Evolutionary conservation across 2,113 vertebrate genomes (phyloP), one percentile per base, ranked within the genome.

Genomic region (Dolichallabes microphthalmus): DNA sequence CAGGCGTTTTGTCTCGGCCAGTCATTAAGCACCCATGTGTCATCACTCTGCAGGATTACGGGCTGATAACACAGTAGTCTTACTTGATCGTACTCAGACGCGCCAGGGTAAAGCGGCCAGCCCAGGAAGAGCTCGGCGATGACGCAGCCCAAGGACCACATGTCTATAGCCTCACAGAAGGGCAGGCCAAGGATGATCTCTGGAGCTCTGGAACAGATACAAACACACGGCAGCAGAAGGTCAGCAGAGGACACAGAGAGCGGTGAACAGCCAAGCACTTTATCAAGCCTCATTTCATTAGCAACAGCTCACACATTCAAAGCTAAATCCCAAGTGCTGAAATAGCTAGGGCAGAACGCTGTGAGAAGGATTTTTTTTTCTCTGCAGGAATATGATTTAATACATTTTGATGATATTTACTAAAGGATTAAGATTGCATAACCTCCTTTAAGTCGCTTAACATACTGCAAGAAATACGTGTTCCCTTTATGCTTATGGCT

Each of bases 111-210:
- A 82, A 99, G 94, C 0, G 98, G 98, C 98, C 98, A 99, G 84
- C 98, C 98, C 91, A 99, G 95, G 91, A 99, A 99, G 90, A 99
- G 96, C 92, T 99, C 98, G 1, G 98, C 98, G 71, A 99, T 98
- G 90, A 99, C 98, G 87, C 98, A 99, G 90, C 98, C 98, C 90
- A 99, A 92, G 0, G 98, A 99, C 98, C 98, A 99, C 98, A 99
- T 99, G 92, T 99, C 98, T 57, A 99, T 99, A 52, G 98, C 98
- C 93, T 99, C 98, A 45, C 97, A 98, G 91, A 99, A 99, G 0
- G 97, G 98, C 93, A 99, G 94, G 88, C 98, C 98, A 2, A 99
- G 95, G 93, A 99, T 99, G 94, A 99, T 99, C 95, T 99, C 98
- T 1, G 98, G 98, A 90, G 98, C 97, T 93, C 98, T 99, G 93